Percentiles rank a stretch among this genome's conserved stretches.
These are phyloP conservation scores for Caenorhabditis afra DNA, from an alignment of 2,888 invertebrate genomes.

Conservation along the genomic window DNA sequence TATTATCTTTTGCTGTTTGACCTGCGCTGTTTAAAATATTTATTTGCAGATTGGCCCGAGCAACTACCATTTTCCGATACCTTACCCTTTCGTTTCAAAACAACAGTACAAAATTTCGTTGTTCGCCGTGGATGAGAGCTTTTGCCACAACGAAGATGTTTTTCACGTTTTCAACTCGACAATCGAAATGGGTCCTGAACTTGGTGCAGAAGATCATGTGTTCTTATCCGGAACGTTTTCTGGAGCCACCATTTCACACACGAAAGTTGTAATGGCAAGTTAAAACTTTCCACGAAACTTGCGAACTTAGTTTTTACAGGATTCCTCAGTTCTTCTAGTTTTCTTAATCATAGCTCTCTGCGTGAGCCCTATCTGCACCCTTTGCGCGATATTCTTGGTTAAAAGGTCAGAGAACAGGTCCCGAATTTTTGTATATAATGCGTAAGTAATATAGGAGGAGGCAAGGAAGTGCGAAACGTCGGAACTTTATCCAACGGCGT, in stretches of 20 bases:
- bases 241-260: slow-evolving; percentile 22
- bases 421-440: background rate
- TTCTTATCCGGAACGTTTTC: background rate
- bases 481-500: slow-evolving; percentile 41
- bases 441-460: slow-evolving; percentile 25
- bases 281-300: slow-evolving; percentile 3
- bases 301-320: slow-evolving; percentile 4
- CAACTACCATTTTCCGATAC: slow-evolving; percentile 25
- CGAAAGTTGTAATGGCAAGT: slow-evolving; percentile 14
- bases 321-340: slow-evolving; percentile 40
- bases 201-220: background rate
- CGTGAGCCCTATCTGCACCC: slow-evolving; percentile 52
- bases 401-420: slow-evolving; percentile 25
- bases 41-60: slow-evolving; percentile 17
- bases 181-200: slow-evolving; percentile 3
- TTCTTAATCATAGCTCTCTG: slow-evolving; percentile 46
- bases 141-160: slow-evolving; percentile 63
- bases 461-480: slow-evolving; percentile 29
- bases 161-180: slow-evolving; percentile 55
- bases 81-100: slow-evolving; percentile 30
- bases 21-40: slow-evolving; percentile 4
- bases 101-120: slow-evolving; percentile 60
- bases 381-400: slow-evolving; percentile 29
- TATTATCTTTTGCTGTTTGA: no score
- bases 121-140: slow-evolving; percentile 66